Base-by-base conservation (phyloP, 1,140 invertebrate species). In the Zaprionus ornatus region DNA sequence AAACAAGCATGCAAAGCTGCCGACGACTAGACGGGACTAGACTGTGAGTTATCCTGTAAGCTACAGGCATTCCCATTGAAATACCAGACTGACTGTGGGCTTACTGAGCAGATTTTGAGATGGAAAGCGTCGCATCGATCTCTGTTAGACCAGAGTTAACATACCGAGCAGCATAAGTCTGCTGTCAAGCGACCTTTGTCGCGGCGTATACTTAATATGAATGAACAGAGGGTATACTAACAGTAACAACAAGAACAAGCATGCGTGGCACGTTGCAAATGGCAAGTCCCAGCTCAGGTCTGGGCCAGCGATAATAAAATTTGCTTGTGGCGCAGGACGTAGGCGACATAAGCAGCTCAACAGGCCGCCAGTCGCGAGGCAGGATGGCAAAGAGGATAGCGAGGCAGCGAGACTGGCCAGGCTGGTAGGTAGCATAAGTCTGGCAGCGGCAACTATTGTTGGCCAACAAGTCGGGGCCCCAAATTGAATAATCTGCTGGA, bases 311-410 rank as follows among this genome's bases (percentile, higher is more conserved):
- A 81, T 90, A 84, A 79, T 88, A 80, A 73, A 78, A 87, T 84
- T 81, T 81, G 70, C 78, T 65, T 88, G 72, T 67, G 73, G 79
- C 82, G 3, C n/a, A 70, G 52, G 40, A 32, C 68, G 32, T 50
- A 52, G 61, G 74, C 77, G 60, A 76, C 62, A 77, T 83, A 84
- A 88, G 80, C 84, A 10, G 80, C 77, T 88, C 85, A 88, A 74
- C 77, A 75, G 62, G 65, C 65, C 27, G 54, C 19, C 48, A 45
- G 27, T 32, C 17, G 35, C 21, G 19, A 35, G 45, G 1, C 32
- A 12, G 13, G 35, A 17, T 29, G 23, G 25, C 45, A 60, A 60
- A 71, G 73, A n/a, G 37, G 15, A n/a, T 15, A n/a, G 4, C 4
- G 15, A 42, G 15, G 3, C 0, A 9, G n/a, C n/a, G 2, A 17